Conservation (phyloP, 1,140 invertebrate genomes). For the Saxidomus purpurata region DNA sequence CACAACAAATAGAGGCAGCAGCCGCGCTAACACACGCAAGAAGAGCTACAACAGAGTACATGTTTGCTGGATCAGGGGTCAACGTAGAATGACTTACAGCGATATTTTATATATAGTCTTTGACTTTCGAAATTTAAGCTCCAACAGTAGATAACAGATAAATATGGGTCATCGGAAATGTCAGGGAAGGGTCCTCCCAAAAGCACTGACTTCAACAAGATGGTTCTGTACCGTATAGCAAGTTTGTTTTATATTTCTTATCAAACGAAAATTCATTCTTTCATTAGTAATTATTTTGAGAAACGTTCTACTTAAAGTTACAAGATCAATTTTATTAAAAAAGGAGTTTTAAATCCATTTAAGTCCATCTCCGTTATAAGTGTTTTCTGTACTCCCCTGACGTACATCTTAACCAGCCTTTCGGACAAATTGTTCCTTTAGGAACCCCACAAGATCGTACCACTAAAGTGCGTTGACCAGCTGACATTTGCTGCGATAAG, state of each 20-base stretch:
- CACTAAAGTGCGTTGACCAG: background rate
- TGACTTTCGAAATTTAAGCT: background rate
- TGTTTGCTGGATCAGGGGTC: background rate
- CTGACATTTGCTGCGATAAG: slow-evolving; percentile 25
- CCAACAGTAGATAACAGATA: background rate
- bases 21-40: slow-evolving; percentile 29
- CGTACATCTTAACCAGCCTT: background rate
- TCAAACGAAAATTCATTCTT: too few relatives aligned
- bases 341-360: too few relatives aligned
- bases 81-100: background rate
- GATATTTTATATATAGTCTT: background rate
- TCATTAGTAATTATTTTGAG: too few relatives aligned
- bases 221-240: too few relatives aligned
- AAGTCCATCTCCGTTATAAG: too few relatives aligned
- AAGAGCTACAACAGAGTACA: slow-evolving; percentile 43
- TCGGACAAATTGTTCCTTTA: background rate
- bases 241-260: too few relatives aligned
- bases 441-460: background rate
- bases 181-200: background rate
- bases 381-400: too few relatives aligned
- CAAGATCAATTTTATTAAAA: too few relatives aligned
- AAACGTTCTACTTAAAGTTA: too few relatives aligned
- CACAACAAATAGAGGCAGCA: slow-evolving; percentile 46
- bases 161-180: slow-evolving; percentile 7
- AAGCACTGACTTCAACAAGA: too few relatives aligned